Base-by-base conservation (phyloP, 2,797 vertebrate species). In the Anguilla megastoma region DNA sequence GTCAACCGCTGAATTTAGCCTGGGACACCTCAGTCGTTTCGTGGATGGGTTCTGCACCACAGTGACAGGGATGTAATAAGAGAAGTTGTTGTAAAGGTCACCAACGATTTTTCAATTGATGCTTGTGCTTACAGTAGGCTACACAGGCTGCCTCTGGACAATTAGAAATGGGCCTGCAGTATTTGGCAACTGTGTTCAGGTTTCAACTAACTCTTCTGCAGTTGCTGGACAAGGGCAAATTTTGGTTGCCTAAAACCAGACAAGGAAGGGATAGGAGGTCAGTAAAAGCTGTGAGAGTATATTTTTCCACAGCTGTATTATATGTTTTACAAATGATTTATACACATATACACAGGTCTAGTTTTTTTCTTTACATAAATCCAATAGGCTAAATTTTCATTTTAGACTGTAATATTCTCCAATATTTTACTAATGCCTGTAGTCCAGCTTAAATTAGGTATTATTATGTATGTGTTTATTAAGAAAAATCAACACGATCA, bases 51-150 rank as follows among this genome's bases (percentile, higher is more conserved):
- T 74, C 36, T 36, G 10, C 1, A 45, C 27, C 41, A n/a, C 1
- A 18, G n/a, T 82, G 79, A 48, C 8, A 0, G 74, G 33, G 36
- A 79, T 48, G 79, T 48, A 50, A 82, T 50, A 50, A 50, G 41
- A 82, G 79, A 82, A 24, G 79, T 24, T 50, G 18, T 21, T 79
- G 33, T 36, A 79, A 79, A 79, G 45, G 79, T 82, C 79, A 48
- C 18, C 45, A 82, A 50, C 18, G 24, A 8, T 48, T 79, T 80
- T 82, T 82, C 21, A 30, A 82, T 82, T 82, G 45, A 48, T 48
- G 45, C 21, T n/a, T 82, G 79, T 82, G 41, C 41, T 82, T 82
- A 82, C 79, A 82, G 18, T 66, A 0, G 60, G 63, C 63, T 50
- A 82, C 24, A 45, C 8, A n/a, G 41, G 9, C 21, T 48, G 79